Evolutionary conservation across 2,113 vertebrate species (phyloP), one percentile per base, ranked within the genome.

Genomic region (Euleptes europaea): DNA sequence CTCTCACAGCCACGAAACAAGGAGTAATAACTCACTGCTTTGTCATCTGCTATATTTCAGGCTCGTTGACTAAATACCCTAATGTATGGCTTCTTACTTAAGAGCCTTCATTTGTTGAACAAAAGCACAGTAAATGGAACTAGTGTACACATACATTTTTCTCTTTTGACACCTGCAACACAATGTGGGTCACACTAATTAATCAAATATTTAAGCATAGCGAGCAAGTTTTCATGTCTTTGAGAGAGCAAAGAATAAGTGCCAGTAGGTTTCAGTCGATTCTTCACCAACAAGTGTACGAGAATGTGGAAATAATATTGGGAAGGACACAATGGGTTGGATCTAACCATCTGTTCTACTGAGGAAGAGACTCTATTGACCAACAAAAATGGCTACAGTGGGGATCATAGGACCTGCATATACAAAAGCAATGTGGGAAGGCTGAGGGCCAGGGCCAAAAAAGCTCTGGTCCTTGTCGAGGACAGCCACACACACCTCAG

Each of bases 121-220:
- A 74, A 75, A 75, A 71, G 21, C 67, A 79, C 72, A 63, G 51
- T 85, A 85, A 72, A 85, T 79, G 67, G 66, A 86, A 74, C 33
- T 49, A 38, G 72, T 49, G 63, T 75, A 74, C 42, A 51, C 70
- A 73, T 51, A 71, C 60, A 81, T 69, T 81, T 80, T 75, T 86
- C 78, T 86, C 51, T 63, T 78, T 33, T 86, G 78, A 80, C 78
- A 81, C 35, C 57, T 67, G 69, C 40, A 81, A 86, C 74, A 67
- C 71, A 81, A 80, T 42, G 49, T 74, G 44, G 70, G n/a, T 75
- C 38, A 40, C 28, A 47, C 11, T 86, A 86, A 86, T 86, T 81
- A 86, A 86, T 86, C 78, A 86, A 81, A 74, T 81, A 74, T 51
- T 86, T 86, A 81, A 73, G 78, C 42, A 86, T 65, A 74, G 54